A percentile compares a stretch with the other conserved stretches of the same genome.
phyloP scores from a whole-genome alignment of 2,113 vertebrate genomes.

The Alces alces region DNA sequence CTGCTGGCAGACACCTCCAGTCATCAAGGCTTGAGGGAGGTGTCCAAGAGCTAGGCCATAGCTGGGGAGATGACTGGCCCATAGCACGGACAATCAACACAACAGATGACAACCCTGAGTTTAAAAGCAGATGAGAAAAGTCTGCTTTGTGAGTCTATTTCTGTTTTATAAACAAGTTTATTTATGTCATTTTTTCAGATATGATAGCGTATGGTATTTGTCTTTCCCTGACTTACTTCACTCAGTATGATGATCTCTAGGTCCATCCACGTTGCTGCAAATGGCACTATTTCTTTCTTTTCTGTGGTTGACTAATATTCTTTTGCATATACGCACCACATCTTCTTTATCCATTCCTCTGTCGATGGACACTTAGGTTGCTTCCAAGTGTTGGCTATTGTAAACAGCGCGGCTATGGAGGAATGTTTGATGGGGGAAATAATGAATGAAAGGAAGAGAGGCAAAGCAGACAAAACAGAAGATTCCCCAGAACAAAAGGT shows the following conservation, averaged over 20 bases:
- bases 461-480: not conserved
- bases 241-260: not conserved
- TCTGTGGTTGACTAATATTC: no score
- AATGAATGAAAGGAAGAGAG: not conserved
- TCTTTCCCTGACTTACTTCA: not conserved
- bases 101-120: not conserved
- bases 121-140: not conserved
- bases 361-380: not conserved
- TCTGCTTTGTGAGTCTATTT: not conserved
- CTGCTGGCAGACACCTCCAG: not conserved
- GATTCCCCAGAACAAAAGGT: accelerated
- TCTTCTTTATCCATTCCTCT: not conserved
- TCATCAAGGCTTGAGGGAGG: not conserved
- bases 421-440: not conserved
- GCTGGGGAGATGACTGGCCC: not conserved
- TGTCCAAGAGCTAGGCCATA: not conserved
- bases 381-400: not conserved
- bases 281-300: not conserved
- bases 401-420: not conserved
- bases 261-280: not conserved
- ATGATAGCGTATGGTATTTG: not conserved
- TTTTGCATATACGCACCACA: no score
- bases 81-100: not conserved
- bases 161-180: not conserved
- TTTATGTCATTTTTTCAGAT: not conserved